Evolutionary conservation across 2,113 vertebrate genomes (phyloP).

Genomic region (Myrmecophaga tridactyla): DNA sequence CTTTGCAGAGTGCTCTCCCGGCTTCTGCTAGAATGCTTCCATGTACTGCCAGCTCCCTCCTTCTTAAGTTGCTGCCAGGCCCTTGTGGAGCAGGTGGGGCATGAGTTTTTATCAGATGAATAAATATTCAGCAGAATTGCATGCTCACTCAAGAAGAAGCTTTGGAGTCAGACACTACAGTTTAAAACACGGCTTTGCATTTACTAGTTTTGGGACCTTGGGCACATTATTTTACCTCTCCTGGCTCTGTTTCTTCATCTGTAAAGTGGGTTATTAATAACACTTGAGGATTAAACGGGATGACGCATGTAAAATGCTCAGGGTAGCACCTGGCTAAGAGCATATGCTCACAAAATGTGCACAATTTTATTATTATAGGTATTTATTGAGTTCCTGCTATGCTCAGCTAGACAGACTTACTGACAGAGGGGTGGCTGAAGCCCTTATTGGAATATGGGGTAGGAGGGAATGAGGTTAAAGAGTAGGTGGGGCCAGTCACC

Average conservation of each 20-base stretch:
- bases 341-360: neutral
- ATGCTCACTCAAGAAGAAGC: neutral
- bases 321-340: neutral
- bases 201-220: neutral
- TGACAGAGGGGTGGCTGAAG: neutral
- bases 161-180: neutral
- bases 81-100: neutral
- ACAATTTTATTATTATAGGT: neutral
- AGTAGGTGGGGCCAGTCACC: neutral
- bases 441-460: neutral
- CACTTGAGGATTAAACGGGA: neutral
- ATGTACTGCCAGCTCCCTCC: neutral
- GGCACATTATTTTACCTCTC: neutral
- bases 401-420: neutral
- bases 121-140: neutral
- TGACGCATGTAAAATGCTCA: neutral
- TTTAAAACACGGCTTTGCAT: neutral
- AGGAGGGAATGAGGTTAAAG: neutral
- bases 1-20: neutral
- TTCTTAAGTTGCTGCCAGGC: neutral
- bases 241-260: slow-evolving; percentile 8
- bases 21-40: neutral
- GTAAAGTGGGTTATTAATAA: neutral
- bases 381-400: neutral
- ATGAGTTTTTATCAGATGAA: neutral